Evolutionary conservation across 2,113 vertebrate species (phyloP), one percentile per base, ranked within the genome.

Genomic region (Martes martes): DNA sequence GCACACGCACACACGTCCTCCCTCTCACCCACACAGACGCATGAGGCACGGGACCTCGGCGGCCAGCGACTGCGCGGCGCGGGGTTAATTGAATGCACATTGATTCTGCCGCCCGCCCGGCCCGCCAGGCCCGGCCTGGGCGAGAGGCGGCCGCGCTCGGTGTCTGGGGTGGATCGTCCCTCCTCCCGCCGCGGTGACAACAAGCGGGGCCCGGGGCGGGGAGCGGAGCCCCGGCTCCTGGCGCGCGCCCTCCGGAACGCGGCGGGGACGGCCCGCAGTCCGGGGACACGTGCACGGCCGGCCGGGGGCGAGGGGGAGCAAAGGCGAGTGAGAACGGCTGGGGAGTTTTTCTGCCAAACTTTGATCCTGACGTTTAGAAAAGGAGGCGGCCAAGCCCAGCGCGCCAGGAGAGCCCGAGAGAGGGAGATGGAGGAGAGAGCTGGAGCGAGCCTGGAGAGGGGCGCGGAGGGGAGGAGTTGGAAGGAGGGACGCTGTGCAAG

Each of bases 1-100:
- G 11, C 83, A 87, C 55, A 33, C 2, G 1, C 80, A 69, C 90
- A 39, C 61, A 24, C 2, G 1, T 10, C 47, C 59, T 50, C 63
- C 4, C 21, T 47, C 39, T 45, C 39, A 57, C 16, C 15, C 45
- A 45, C 89, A 78, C 61, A 59, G 42, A 85, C 50, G 42, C 21
- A 7, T 50, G 10, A 0, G 33, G 74, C 1, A 4, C 84, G 7
- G 55, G 15, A 63, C 95, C 98, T 92, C 92, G 82, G 97, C 89
- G 93, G 93, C 93, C 88, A 82, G 96, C 76, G 69, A 96, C 95
- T 91, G 94, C 1, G 26, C 5, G 28, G 97, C 96, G 95, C 91
- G 31, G 96, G 97, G 97, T 98, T 98, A 98, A 98, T 97, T 97
- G 97, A 98, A 98, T 98, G 97, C 98, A 97, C 97, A 92, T 96